A percentile compares a stretch with the other conserved stretches of the same genome.
Evolutionary conservation across 2,113 vertebrate genomes (phyloP).

Genomic region (Gadus chalcogrammus): DNA sequence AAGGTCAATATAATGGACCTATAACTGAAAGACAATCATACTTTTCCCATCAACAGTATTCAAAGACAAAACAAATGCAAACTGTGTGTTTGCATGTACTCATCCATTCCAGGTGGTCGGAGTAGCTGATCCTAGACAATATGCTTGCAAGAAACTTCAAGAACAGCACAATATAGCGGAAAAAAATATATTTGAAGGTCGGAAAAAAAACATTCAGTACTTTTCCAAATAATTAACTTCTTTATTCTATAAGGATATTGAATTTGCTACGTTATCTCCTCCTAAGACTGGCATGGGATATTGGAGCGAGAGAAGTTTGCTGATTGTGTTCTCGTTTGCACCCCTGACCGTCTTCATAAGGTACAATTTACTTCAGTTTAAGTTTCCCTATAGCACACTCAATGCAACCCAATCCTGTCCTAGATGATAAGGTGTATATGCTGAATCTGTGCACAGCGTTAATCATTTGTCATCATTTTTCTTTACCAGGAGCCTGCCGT

Average conservation of each 20-base stretch:
- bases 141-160: conserved; percentile 70
- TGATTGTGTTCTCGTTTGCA: conserved; percentile 78
- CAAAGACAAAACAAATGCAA: too few relatives aligned
- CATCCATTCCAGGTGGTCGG: conserved; percentile 69
- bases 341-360: conserved; percentile 80
- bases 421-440: too few relatives aligned
- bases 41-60: too few relatives aligned
- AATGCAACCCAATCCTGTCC: too few relatives aligned
- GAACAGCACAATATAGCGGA: conserved; percentile 59
- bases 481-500: conserved; percentile 75
- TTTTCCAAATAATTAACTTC: not conserved
- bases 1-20: conserved; percentile 43
- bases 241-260: not conserved
- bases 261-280: not conserved
- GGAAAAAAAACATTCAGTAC: not conserved
- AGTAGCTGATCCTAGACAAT: conserved; percentile 74
- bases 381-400: not conserved
- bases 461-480: conserved; percentile 7
- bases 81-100: not conserved
- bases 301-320: conserved; percentile 77
- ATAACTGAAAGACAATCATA: too few relatives aligned
- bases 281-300: conserved; percentile 72
- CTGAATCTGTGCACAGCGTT: too few relatives aligned
- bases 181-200: conserved; percentile 73
- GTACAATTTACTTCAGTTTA: conserved; percentile 42